These are phyloP conservation scores for Hetaerina titia DNA, from an alignment of 2,888 invertebrate genomes.

Conservation along the genomic window DNA sequence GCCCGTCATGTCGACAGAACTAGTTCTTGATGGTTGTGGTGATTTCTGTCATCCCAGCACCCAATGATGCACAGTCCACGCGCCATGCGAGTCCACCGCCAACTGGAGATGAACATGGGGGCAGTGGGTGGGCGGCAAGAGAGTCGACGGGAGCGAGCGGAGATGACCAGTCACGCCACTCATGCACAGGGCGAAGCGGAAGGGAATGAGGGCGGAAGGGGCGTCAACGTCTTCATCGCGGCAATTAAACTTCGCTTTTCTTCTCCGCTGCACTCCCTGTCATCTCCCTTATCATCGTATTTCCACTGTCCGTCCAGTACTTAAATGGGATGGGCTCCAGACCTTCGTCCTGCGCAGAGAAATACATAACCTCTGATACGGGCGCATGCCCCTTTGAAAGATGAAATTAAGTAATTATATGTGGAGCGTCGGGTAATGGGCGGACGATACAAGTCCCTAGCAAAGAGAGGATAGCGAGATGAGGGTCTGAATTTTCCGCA, in stretches of 20 bases:
- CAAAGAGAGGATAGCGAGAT: not conserved
- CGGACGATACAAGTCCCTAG: not conserved
- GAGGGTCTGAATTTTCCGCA: not conserved
- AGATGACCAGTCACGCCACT: slow-evolving; percentile 30
- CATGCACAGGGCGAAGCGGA: not conserved
- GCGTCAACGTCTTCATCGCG: slow-evolving; percentile 48
- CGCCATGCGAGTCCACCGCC: not conserved
- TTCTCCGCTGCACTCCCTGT: not conserved
- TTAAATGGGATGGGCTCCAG: not conserved
- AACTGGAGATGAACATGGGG: not conserved
- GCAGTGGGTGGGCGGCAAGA: not conserved
- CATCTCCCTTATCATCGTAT: not conserved
- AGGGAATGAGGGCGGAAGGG: not conserved
- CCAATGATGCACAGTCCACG: not conserved
- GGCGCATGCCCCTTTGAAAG: not conserved
- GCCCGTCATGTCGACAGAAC: not conserved
- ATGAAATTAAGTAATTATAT: not conserved
- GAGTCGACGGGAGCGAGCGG: not conserved
- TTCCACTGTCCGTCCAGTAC: not conserved
- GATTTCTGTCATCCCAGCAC: not conserved
- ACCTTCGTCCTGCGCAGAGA: not conserved
- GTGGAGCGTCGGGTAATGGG: not conserved
- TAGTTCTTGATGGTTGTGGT: not conserved
- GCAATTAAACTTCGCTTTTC: slow-evolving; percentile 42
- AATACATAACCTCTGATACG: not conserved